Percentiles rank a stretch among this genome's conserved stretches.
These are phyloP conservation scores for Platygyra sinensis DNA, from an alignment of 64 coral and sea anemone species.

Conservation along the genomic window DNA sequence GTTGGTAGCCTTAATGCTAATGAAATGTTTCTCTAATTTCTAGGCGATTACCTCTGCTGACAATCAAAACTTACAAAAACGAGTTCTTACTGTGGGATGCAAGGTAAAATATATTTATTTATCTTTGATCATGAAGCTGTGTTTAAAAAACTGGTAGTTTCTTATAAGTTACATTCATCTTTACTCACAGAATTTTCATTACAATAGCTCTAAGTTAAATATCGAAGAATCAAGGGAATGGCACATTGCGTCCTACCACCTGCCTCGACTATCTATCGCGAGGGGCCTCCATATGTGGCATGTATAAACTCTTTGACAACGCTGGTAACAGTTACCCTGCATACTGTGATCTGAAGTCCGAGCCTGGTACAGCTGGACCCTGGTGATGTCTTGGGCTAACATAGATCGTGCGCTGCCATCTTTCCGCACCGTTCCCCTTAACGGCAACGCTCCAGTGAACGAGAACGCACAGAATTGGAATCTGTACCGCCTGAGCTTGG, in stretches of 20 bases:
- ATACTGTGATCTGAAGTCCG: too few species aligned
- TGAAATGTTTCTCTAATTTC: background rate
- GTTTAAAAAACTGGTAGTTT: too few species aligned
- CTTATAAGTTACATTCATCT: too few species aligned
- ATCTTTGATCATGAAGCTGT: too few species aligned
- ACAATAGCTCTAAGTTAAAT: background rate
- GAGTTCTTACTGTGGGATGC: background rate
- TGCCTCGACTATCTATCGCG: conserved; percentile 43
- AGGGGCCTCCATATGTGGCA: too few species aligned
- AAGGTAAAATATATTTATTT: background rate
- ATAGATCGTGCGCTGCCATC: background rate
- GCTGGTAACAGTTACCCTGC: too few species aligned
- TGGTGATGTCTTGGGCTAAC: conserved; percentile 36
- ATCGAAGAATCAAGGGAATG: background rate
- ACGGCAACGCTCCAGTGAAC: conserved; percentile 39
- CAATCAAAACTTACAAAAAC: background rate
- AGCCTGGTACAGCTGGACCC: conserved; percentile 54
- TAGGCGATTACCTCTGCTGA: background rate
- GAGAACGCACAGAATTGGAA: conserved; percentile 36
- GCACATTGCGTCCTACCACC: background rate
- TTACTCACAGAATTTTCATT: too few species aligned
- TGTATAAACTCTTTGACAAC: too few species aligned
- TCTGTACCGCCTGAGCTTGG: conserved; percentile 8
- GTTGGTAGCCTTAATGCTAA: too few species aligned
- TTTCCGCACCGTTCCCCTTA: background rate